These are phyloP conservation scores for Labroides dimidiatus DNA, from an alignment of 2,797 vertebrate species.

Conservation along the genomic window DNA sequence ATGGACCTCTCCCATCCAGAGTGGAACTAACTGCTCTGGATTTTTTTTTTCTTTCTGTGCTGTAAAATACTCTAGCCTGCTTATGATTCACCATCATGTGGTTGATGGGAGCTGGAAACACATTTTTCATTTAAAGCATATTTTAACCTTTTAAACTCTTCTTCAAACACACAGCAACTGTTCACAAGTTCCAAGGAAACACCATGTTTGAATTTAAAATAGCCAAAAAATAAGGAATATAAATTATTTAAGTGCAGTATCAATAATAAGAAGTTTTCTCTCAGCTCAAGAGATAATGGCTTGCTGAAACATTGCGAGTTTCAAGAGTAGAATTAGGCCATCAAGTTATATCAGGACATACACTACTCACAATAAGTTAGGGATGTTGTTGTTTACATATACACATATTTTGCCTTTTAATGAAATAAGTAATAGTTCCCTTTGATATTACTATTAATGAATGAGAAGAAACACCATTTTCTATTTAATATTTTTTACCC, in stretches of 20 bases:
- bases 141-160: slow-evolving; percentile 9
- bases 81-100: slow-evolving; percentile 66
- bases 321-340: neutral
- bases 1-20: slow-evolving; percentile 24
- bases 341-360: no score
- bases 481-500: no score
- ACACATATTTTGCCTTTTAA: no score
- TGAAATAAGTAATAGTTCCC: no score
- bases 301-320: neutral
- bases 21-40: slow-evolving; percentile 53
- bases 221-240: neutral
- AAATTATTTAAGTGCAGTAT: neutral
- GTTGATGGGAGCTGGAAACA: slow-evolving; percentile 53
- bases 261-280: neutral
- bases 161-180: neutral
- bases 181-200: neutral
- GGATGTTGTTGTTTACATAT: no score
- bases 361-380: no score
- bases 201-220: neutral
- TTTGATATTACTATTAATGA: no score
- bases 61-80: slow-evolving; percentile 45
- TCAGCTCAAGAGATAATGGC: neutral
- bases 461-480: no score
- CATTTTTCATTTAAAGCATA: slow-evolving; percentile 12
- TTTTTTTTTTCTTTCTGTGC: slow-evolving; percentile 28